These are phyloP conservation scores for Probosciger aterrimus DNA, from an alignment of 2,113 vertebrate species.

Conservation along the genomic window DNA sequence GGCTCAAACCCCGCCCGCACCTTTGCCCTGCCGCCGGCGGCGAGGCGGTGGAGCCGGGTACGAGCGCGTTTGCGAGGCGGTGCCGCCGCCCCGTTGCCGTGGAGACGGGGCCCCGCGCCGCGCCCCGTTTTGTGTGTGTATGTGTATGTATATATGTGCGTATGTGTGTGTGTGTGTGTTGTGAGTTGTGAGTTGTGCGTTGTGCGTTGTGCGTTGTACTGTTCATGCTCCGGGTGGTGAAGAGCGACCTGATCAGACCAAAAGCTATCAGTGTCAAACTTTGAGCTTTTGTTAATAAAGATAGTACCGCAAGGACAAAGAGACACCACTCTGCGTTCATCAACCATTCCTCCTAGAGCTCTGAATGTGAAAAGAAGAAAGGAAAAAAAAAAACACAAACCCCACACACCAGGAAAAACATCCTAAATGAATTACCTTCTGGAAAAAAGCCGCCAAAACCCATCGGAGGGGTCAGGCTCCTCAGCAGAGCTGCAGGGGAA, in stretches of 20 bases:
- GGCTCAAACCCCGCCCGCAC: neutral
- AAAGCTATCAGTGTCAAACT: neutral
- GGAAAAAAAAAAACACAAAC: rapidly evolving
- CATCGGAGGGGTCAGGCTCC: neutral
- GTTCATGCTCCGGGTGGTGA: neutral
- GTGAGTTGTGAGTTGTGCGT: too few relatives aligned
- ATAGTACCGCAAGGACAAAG: rapidly evolving
- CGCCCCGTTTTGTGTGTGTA: neutral
- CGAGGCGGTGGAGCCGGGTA: neutral
- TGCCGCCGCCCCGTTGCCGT: neutral
- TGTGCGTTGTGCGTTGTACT: neutral
- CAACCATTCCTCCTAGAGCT: neutral
- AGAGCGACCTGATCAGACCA: neutral
- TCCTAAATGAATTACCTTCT: neutral
- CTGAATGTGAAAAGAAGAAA: neutral
- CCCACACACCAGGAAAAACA: neutral
- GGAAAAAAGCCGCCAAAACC: neutral
- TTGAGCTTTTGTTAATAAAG: neutral
- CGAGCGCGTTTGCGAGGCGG: neutral
- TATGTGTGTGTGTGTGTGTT: too few relatives aligned
- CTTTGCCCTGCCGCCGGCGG: neutral
- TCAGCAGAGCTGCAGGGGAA: neutral
- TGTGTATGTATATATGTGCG: too few relatives aligned
- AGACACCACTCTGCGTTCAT: neutral
- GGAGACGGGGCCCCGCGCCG: neutral